Evolutionary conservation across 2,797 vertebrate genomes (phyloP).

Genomic region (Scolopax bukidnonensis): DNA sequence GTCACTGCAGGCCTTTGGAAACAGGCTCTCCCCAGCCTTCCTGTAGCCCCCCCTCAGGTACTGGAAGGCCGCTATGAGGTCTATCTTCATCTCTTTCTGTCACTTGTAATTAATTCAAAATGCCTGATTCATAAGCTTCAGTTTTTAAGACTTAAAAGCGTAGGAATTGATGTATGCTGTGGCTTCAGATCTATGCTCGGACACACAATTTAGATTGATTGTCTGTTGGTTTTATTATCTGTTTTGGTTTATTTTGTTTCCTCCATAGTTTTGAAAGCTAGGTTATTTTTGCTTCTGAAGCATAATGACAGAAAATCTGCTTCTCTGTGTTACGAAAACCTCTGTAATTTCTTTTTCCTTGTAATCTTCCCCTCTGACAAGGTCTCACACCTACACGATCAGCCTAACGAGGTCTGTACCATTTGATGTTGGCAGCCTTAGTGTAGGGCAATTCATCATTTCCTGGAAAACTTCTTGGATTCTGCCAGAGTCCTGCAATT

Average conservation of each 20-base stretch:
- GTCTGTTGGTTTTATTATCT: background rate
- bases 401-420: background rate
- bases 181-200: background rate
- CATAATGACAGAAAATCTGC: background rate
- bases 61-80: too few relatives aligned
- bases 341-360: background rate
- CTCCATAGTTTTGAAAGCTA: background rate
- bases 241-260: background rate
- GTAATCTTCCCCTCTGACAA: background rate
- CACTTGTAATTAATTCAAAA: too few relatives aligned
- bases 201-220: background rate
- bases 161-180: accelerated
- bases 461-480: background rate
- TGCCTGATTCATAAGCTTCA: too few relatives aligned
- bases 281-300: background rate
- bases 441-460: background rate
- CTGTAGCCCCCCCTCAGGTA: too few relatives aligned
- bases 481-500: background rate
- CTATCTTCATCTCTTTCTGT: too few relatives aligned
- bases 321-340: background rate
- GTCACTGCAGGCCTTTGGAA: too few relatives aligned
- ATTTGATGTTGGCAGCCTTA: background rate
- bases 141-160: background rate
- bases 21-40: too few relatives aligned
- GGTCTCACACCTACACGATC: background rate